Conservation (phyloP, 2,113 vertebrate species). For the Buteo buteo region DNA sequence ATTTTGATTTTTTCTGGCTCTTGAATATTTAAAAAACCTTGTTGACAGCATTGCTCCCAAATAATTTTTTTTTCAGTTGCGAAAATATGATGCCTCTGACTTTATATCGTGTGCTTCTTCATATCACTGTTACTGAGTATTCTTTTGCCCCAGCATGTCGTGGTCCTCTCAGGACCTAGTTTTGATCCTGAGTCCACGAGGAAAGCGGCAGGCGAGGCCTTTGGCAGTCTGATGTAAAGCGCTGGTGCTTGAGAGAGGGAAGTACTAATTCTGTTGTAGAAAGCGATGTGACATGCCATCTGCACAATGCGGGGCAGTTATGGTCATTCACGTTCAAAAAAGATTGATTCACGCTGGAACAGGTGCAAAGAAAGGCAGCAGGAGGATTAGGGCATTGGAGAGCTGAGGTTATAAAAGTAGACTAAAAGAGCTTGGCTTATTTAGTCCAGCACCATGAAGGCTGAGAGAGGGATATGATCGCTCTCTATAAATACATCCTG, state of each 20-base stretch:
- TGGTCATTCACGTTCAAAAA: constrained; percentile 38
- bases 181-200: not conserved
- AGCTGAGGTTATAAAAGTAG: constrained; percentile 52
- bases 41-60: not conserved
- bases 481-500: constrained; percentile 57
- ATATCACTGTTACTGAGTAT: not conserved
- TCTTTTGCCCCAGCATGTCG: not conserved
- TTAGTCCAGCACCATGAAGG: constrained; percentile 38
- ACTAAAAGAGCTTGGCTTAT: constrained; percentile 47
- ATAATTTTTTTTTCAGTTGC: not conserved
- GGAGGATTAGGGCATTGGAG: constrained; percentile 28
- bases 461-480: constrained; percentile 46
- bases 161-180: not conserved
- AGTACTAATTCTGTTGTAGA: constrained; percentile 30
- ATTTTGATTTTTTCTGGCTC: not conserved
- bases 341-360: constrained; percentile 59
- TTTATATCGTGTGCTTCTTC: not conserved
- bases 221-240: not conserved
- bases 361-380: constrained; percentile 56
- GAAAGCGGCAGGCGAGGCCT: not conserved
- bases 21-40: not conserved
- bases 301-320: constrained; percentile 31
- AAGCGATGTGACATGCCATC: constrained; percentile 25
- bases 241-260: not conserved
- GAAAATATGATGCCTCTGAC: not conserved